phyloP scores from a whole-genome alignment of 35 echinoderm and acorn worm species.

The Heliocidaris erythrogramma region DNA sequence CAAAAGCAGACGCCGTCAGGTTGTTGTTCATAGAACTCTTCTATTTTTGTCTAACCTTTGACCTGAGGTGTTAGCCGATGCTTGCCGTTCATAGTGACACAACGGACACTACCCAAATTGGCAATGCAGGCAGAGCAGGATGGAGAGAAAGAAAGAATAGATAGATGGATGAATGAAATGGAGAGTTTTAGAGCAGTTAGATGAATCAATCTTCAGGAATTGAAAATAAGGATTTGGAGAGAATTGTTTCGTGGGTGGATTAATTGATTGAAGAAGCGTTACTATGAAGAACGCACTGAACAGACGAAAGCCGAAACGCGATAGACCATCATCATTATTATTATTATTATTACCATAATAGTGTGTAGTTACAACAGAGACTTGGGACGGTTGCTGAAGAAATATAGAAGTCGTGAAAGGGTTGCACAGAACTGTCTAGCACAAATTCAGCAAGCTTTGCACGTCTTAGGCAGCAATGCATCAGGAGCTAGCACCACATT shows the following conservation, averaged over 20 bases:
- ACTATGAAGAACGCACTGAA: neutral
- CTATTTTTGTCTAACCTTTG: slow-evolving; percentile 1
- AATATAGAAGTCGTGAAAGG: neutral
- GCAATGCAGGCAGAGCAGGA: neutral
- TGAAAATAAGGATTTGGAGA: neutral
- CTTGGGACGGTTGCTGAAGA: neutral
- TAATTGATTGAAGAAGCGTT: neutral
- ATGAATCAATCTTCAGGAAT: neutral
- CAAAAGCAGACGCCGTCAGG: slow-evolving; percentile 87
- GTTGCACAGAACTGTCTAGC: too few species aligned
- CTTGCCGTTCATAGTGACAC: slow-evolving; percentile 29
- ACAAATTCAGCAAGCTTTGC: neutral
- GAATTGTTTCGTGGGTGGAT: neutral
- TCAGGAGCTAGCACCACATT: neutral
- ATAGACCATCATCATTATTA: neutral
- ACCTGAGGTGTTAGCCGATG: neutral
- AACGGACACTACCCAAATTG: slow-evolving; percentile 17
- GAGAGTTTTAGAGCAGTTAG: neutral
- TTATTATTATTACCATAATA: neutral
- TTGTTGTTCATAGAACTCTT: slow-evolving; percentile 69
- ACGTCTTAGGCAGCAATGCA: neutral
- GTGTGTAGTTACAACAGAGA: neutral
- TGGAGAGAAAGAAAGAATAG: too few species aligned
- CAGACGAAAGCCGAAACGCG: neutral
- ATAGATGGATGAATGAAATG: neutral